Evolutionary conservation across 2,113 vertebrate genomes (phyloP).

Genomic region (Sarotherodon lohbergeri): DNA sequence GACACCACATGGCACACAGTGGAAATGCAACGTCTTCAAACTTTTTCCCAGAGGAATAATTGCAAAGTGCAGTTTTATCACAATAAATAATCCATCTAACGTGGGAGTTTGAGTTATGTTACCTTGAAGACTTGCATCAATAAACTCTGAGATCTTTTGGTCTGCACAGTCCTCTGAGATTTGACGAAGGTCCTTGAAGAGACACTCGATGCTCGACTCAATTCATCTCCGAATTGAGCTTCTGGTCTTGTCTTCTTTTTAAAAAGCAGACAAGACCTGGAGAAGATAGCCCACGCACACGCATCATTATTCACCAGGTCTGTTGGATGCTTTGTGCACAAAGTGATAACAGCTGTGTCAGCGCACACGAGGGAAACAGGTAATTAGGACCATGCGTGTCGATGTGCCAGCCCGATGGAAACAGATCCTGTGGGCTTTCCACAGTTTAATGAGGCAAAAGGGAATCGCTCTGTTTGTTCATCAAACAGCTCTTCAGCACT

Average conservation of each 20-base stretch:
- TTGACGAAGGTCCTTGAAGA: background rate
- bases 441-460: constrained; percentile 35
- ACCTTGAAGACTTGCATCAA: background rate
- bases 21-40: background rate
- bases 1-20: background rate
- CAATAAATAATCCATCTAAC: background rate
- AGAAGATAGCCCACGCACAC: background rate
- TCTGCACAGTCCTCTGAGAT: background rate
- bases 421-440: constrained; percentile 29
- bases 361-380: background rate
- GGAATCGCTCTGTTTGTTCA: constrained; percentile 22
- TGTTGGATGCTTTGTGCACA: background rate
- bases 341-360: constrained; percentile 10
- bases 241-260: background rate
- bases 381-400: constrained; percentile 15
- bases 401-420: constrained; percentile 31
- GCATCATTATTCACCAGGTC: background rate
- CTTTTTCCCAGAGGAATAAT: background rate
- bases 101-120: background rate
- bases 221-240: background rate
- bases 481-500: background rate
- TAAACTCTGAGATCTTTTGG: background rate
- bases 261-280: background rate
- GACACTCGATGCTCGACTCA: background rate
- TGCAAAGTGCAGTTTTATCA: background rate